Conservation (phyloP, 2,113 vertebrate genomes). For the Ariopsis seemanni region DNA sequence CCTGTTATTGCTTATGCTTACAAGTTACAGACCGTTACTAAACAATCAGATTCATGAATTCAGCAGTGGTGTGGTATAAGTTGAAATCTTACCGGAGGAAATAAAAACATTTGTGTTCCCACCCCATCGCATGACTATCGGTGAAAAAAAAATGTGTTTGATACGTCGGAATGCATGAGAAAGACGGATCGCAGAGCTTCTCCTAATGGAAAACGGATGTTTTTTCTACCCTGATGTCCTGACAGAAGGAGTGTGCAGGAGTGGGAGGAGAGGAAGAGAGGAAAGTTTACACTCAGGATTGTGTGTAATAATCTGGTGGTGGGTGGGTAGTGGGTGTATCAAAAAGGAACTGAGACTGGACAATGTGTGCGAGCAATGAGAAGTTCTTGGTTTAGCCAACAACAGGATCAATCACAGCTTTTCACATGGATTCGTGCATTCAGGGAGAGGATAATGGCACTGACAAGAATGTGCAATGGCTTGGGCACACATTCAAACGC, state of each 20-base stretch:
- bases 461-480: slow-evolving; percentile 3
- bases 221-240: slow-evolving; percentile 3
- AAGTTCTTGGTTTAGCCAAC: background rate
- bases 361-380: slow-evolving; percentile 14
- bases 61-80: background rate
- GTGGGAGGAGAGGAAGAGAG: slow-evolving; percentile 16
- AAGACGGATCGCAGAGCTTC: background rate
- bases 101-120: background rate
- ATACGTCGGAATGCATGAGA: slow-evolving; percentile 8
- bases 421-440: slow-evolving; percentile 3
- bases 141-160: background rate
- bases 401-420: background rate
- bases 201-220: slow-evolving; percentile 28
- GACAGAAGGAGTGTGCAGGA: slow-evolving; percentile 11
- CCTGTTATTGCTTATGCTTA: background rate
- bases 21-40: background rate
- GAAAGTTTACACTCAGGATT: slow-evolving; percentile 13
- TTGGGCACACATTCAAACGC: slow-evolving; percentile 11
- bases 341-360: background rate
- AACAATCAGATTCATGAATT: background rate
- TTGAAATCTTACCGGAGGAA: background rate
- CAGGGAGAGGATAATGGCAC: slow-evolving; percentile 3
- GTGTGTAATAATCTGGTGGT: slow-evolving; percentile 1
- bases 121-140: background rate
- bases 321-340: background rate